Evolutionary conservation across 2,797 vertebrate species (phyloP), one percentile per base, ranked within the genome.

Genomic region (Semotilus atromaculatus): DNA sequence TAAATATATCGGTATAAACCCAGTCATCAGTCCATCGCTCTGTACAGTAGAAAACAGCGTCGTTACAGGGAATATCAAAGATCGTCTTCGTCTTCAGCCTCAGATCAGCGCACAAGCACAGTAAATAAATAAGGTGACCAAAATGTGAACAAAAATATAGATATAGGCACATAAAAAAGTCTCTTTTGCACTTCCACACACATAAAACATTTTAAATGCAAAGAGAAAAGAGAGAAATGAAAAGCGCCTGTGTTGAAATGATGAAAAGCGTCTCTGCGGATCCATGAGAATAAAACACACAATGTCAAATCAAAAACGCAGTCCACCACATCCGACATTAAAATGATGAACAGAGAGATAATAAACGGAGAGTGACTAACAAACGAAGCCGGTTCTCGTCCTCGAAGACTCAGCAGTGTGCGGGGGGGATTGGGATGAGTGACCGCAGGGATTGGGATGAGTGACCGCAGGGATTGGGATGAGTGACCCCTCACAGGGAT

Each of bases 1-100:
- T 97, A 97, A 96, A 96, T 97, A 96, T 96, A 93, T 96, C 94
- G 96, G 96, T 96, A 97, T 96, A 92, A 97, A 96, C 89, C 92
- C 89, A 89, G 48, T 38, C 79, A n/a, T 91, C 84, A 88, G 67
- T 83, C 88, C 64, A 68, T 89, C 89, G 93, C 91, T 95, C 94
- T 95, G 94, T 97, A 97, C 96, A 95, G 90, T 93, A 95, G 94
- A 96, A 93, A 92, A 96, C 88, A 91, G 51, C 84, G 26, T 14
- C 26, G 40, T 10, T 43, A 3, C 43, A 14, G 43, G 45, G 79
- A 85, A 87, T 82, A 89, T 86, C 62, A 77, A 81, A 85, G 48
- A 77, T 86, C 40, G 81, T 73, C 77, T 48, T 64, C 16, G 62
- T 72, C 26, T 26, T 64, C 53, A 45, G 31, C 6, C 29, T 31